Conservation (phyloP, 2,888 invertebrate species). For the Xanthostigma xanthostigma region DNA sequence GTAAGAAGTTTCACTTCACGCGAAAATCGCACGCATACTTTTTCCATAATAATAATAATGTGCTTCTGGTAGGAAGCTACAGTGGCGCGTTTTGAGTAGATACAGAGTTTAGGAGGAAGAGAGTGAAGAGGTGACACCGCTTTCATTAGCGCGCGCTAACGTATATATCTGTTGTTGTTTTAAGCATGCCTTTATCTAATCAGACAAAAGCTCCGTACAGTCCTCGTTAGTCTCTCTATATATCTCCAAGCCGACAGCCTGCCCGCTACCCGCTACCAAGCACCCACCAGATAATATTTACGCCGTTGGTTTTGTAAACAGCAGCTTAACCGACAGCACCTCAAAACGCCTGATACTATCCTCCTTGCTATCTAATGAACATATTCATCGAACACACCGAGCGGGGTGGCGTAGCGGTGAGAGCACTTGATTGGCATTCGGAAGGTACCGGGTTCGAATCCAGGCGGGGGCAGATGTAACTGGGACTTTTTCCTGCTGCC, state of each 20-base stretch:
- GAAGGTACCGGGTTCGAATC: no score
- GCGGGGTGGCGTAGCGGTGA: no score
- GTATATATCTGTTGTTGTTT: conserved; percentile 30
- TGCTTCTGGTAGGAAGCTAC: no score
- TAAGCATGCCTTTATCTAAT: conserved; percentile 34
- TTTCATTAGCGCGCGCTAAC: conserved; percentile 28
- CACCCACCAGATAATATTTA: background rate
- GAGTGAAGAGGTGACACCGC: conserved; percentile 17
- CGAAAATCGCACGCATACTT: no score
- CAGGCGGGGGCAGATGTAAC: no score
- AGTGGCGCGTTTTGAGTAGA: no score
- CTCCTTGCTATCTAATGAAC: background rate
- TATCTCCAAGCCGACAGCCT: no score
- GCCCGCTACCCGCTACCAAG: background rate
- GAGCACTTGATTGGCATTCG: no score
- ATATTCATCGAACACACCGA: no score
- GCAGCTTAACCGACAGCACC: background rate
- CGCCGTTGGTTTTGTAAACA: background rate
- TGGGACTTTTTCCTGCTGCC: no score
- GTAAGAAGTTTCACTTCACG: no score
- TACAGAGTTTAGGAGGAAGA: conserved; percentile 1
- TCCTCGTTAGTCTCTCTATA: conserved; percentile 20
- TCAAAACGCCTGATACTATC: background rate
- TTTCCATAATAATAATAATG: no score
- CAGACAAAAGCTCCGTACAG: conserved; percentile 28